phyloP scores from a whole-genome alignment of 1,140 invertebrate genomes.

The Drosophila arawakana region DNA sequence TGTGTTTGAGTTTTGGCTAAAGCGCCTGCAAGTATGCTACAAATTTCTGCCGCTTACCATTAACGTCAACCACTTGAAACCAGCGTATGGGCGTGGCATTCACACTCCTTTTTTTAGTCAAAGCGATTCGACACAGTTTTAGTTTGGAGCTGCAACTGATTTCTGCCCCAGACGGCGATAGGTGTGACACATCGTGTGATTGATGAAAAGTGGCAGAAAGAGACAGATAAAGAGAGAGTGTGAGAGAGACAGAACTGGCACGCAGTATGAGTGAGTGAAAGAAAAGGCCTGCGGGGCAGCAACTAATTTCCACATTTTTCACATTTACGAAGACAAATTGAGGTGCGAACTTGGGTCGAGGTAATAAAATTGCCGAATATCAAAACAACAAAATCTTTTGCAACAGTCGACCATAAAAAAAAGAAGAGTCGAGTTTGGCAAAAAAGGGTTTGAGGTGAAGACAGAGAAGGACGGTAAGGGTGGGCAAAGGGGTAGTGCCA shows the following conservation, averaged over 20 bases:
- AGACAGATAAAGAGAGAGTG: too few species aligned
- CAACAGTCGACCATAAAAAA: constrained; percentile 75
- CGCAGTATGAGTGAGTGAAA: too few species aligned
- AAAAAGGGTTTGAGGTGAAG: constrained; percentile 38
- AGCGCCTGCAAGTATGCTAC: constrained; percentile 58
- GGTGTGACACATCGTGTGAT: constrained; percentile 80
- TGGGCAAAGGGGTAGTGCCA: constrained; percentile 16
- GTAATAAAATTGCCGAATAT: constrained; percentile 83
- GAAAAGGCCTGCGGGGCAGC: constrained; percentile 45
- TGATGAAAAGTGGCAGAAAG: constrained; percentile 69
- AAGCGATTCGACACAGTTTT: constrained; percentile 53
- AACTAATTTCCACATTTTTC: constrained; percentile 84
- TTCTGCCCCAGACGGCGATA: constrained; percentile 57
- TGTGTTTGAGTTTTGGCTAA: constrained; percentile 48
- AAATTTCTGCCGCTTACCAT: constrained; percentile 49
- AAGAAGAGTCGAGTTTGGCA: constrained; percentile 14
- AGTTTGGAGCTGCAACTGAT: constrained; percentile 62
- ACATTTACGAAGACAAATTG: constrained; percentile 84
- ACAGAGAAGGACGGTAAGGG: constrained; percentile 6
- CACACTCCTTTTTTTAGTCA: constrained; percentile 56
- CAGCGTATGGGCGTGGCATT: constrained; percentile 56
- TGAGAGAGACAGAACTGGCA: too few species aligned
- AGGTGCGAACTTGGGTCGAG: constrained; percentile 84
- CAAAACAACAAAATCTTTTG: constrained; percentile 80
- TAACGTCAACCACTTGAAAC: constrained; percentile 52